Base-by-base conservation (phyloP, 2,888 invertebrate species). In the Blera fallax region DNA sequence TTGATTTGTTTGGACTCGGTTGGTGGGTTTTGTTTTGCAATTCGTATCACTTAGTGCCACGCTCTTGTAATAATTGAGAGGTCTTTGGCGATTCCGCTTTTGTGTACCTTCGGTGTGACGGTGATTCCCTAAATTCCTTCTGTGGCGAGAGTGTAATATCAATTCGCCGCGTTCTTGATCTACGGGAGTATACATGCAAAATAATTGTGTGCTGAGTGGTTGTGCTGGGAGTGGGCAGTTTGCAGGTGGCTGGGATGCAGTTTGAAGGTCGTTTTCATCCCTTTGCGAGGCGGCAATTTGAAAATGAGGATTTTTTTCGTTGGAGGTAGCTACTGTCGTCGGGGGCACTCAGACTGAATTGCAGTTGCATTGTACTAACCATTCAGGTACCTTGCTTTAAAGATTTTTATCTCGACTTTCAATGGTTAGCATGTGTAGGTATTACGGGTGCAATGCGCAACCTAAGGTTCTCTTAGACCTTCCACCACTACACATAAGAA, bases 161-260 rank as follows among this genome's bases (percentile, higher is more conserved):
- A 74, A 58, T 84, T 79, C 64, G 67, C 62, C 64, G 69, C 50
- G 62, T 67, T 67, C 62, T 73, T 58, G 5, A 8, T 37, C 27
- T 8, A 40, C n/a, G n/a, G n/a, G n/a, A n/a, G n/a, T n/a, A n/a
- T n/a, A n/a, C n/a, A n/a, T n/a, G n/a, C 6, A 16, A 62, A 37
- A 6, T 40, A 50, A 37, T 34, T 64, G 24, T 27, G 8, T 27
- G 27, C 27, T n/a, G 21, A 21, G 11, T 32, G 48, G 21, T 40
- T 40, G 40, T n/a, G 40, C 0, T 21, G 64, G 18, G 32, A 32
- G 45, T 29, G 10, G 21, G 48, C 11, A 14, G 16, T 43, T 7
- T 16, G 6, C 6, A 40, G 14, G n/a, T 40, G n/a, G 6, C 1
- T 40, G 1, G 14, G 8, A 21, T 58, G 34, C 10, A 8, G 8